phyloP scores from a whole-genome alignment of 2,888 invertebrate species.

The Zootermopsis nevadensis region DNA sequence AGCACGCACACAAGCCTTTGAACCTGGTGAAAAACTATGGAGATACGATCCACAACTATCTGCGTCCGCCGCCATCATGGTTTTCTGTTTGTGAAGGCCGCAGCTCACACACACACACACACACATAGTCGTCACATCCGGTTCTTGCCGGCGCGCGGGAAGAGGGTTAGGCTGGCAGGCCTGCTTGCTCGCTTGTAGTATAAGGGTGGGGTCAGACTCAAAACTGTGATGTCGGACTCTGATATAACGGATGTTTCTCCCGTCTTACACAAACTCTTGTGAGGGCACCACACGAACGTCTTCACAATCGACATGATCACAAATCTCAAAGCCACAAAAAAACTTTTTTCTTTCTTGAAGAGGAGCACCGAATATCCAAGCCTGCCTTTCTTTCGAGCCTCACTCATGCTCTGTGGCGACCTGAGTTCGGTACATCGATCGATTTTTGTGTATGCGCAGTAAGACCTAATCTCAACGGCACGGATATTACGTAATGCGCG shows the following conservation, averaged over 20 bases:
- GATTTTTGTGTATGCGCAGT: constrained; percentile 25
- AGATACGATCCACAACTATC: not conserved
- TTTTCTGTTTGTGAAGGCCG: constrained; percentile 27
- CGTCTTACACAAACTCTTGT: not conserved
- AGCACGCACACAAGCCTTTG: not conserved
- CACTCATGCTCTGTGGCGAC: not conserved
- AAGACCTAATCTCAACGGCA: not conserved
- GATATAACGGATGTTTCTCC: not conserved
- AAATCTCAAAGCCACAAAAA: not conserved
- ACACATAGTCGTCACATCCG: constrained; percentile 20
- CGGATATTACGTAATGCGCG: constrained; percentile 14
- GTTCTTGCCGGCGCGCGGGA: not conserved
- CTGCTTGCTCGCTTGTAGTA: constrained; percentile 3
- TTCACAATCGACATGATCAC: not conserved
- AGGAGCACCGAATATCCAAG: not conserved
- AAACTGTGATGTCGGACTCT: not conserved
- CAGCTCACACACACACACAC: not conserved
- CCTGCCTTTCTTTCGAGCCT: not conserved
- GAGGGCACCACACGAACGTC: not conserved
- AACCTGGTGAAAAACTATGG: not conserved
- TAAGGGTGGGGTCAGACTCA: constrained; percentile 11
- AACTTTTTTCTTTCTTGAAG: no score
- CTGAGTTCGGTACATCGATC: not conserved
- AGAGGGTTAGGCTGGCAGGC: not conserved
- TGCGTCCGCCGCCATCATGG: constrained; percentile 1